Evolutionary conservation across 1,140 invertebrate species (phyloP), one percentile per base, ranked within the genome.

Genomic region (Calephelis nemesis): DNA sequence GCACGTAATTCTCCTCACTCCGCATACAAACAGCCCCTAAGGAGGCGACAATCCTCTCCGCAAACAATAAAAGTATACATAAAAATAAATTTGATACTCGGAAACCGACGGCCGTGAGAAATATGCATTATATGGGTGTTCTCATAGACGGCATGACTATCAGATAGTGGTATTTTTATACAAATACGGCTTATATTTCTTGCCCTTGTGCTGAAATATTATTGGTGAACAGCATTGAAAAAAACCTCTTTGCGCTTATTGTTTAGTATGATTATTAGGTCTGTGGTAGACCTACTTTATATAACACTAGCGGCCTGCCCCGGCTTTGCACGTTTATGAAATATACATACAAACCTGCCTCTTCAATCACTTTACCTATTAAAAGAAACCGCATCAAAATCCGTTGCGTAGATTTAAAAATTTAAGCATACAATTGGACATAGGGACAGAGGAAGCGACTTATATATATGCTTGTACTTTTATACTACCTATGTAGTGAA

Each of bases 11-110:
- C 81, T 85, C 84, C 84, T 83, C 84, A 78, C 81, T 81, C 84
- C 81, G 85, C 85, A 87, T 88, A 88, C 87, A 88, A 88, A 88
- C 84, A 83, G 84, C 80, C 82, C 81, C 84, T 84, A 87, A 86
- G 86, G 85, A 90, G 83, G 83, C 82, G 84, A 88, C 85, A 90
- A 87, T 88, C 82, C 84, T 83, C 78, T 82, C 85, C 81, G 79
- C 86, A 86, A 85, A 88, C 84, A 87, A 90, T 90, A 90, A 88
- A 88, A 87, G 85, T 88, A 84, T 86, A 88, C 83, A 88, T 90
- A 88, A 90, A 88, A 88, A 88, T 90, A 90, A 86, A 90, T 90
- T 86, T 86, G 83, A 83, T 88, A 84, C 83, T 86, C 80, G 68
- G 73, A 76, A 79, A 78, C 78, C 71, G 79, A 71, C 77, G 77